Conservation (phyloP, 2,113 vertebrate species). For the Gymnarchus niloticus region DNA sequence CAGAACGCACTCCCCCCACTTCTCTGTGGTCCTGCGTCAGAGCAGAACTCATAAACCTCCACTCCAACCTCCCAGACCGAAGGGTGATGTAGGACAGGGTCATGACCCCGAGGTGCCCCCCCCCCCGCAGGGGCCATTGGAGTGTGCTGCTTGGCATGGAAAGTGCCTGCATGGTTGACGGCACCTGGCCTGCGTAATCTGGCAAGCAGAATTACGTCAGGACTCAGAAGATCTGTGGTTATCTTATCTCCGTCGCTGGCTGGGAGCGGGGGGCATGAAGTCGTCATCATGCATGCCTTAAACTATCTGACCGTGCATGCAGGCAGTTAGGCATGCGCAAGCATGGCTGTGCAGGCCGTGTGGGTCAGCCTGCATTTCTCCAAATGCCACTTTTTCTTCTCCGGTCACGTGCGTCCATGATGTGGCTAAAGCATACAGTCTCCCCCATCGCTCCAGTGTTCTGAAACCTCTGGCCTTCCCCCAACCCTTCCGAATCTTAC, state of each 20-base stretch:
- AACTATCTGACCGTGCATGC: neutral
- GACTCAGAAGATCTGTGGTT: neutral
- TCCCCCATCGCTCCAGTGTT: conserved; percentile 29
- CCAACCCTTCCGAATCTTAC: conserved; percentile 16
- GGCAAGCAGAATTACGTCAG: neutral
- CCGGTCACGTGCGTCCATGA: neutral
- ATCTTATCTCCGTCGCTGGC: neutral
- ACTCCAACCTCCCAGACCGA: neutral
- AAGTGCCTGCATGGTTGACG: conserved; percentile 18
- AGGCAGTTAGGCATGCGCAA: neutral
- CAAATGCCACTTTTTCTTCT: neutral
- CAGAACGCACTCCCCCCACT: neutral
- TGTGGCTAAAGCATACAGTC: neutral
- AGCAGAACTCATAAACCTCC: neutral
- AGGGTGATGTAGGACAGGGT: neutral
- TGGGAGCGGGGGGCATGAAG: neutral
- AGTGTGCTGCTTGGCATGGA: neutral
- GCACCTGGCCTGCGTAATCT: conserved; percentile 10
- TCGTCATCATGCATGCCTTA: neutral
- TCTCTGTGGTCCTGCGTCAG: neutral
- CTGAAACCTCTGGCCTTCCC: conserved; percentile 3
- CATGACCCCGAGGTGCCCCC: neutral
- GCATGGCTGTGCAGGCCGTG: neutral
- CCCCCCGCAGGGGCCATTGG: conserved; percentile 14
- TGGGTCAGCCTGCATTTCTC: neutral